Evolutionary conservation across 1,140 invertebrate species (phyloP).

Genomic region (Leptopilina boulardi): DNA sequence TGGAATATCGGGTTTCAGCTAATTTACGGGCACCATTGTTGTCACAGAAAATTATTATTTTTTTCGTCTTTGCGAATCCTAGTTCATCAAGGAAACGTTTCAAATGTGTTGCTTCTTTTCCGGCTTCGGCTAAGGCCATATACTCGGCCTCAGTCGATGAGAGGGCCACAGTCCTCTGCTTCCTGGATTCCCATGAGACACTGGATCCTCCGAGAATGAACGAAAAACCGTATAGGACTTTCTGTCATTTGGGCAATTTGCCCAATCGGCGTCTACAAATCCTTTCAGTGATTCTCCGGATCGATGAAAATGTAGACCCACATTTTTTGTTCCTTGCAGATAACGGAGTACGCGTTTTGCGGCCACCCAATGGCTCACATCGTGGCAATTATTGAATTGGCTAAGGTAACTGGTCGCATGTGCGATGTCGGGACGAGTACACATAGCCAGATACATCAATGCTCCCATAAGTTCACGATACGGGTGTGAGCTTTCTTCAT

Average conservation of each 20-base stretch:
- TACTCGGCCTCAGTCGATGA: conserved; percentile 64
- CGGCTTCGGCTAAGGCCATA: conserved; percentile 51
- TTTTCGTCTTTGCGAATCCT: neutral
- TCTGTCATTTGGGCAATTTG: conserved; percentile 52
- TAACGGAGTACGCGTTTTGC: conserved; percentile 57
- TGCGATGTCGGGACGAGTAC: conserved; percentile 66
- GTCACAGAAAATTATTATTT: conserved; percentile 10
- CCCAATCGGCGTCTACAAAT: conserved; percentile 60
- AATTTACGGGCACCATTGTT: conserved; percentile 39
- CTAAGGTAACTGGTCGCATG: conserved; percentile 56
- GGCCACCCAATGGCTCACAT: conserved; percentile 51
- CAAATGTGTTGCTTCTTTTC: conserved; percentile 16
- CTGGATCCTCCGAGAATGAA: conserved; percentile 45
- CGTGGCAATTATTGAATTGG: conserved; percentile 49
- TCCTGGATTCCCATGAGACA: conserved; percentile 60
- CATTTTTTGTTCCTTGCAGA: conserved; percentile 48
- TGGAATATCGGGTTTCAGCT: conserved; percentile 35
- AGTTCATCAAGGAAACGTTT: neutral
- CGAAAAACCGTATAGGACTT: conserved; percentile 55
- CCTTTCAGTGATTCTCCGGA: conserved; percentile 27
- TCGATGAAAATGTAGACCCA: conserved; percentile 38
- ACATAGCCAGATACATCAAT: conserved; percentile 60
- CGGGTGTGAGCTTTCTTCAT: conserved; percentile 47
- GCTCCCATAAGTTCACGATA: conserved; percentile 60
- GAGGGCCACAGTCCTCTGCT: conserved; percentile 63